Base-by-base conservation (phyloP, 2,888 invertebrate species). In the Pyrochroa serraticornis region DNA sequence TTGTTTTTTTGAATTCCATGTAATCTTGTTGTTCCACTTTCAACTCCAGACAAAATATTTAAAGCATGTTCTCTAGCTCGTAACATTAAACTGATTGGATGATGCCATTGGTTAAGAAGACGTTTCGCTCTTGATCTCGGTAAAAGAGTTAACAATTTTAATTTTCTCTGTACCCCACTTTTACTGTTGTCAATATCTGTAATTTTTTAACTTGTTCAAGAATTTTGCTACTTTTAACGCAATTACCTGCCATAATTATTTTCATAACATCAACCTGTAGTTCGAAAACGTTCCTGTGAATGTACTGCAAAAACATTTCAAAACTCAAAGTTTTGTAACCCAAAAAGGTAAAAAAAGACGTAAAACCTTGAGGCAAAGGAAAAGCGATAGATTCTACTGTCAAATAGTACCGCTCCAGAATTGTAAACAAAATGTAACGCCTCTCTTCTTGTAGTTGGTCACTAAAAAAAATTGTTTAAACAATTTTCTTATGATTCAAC, bases 201-300 rank as follows among this genome's bases (percentile, higher is more conserved):
- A 43, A 60, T 30, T 30, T 9, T 8, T n/a, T 12, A 22, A 51
- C 14, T 22, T 38, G 6, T 31, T 12, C 33, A 12, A 45, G n/a
- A 34, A 30, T 31, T 30, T 34, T 7, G 13, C 8, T 7, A 34
- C 12, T 7, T 49, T 3, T 5, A 49, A 31, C 9, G 9, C n/a
- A 2, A 78, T 75, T 73, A 92, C 92, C 88, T 67, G 87, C 86
- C 76, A 93, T 86, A 61, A 93, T 92, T 37, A 87, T 85, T 81
- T 93, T 93, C 82, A 92, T 88, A 1, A 93, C 92, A 73, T 93
- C 93, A 22, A 93, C 90, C 80, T 93, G 94, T 64, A 95, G 79
- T 72, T 93, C 92, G 68, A 95, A 89, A 38, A 93, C 92, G 74
- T 91, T 90, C 69, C 90, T 83, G 67, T 90, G 88, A 53, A 93